These are phyloP conservation scores for Sebastolobus altivelis DNA, from an alignment of 2,797 vertebrate species.

Conservation along the genomic window DNA sequence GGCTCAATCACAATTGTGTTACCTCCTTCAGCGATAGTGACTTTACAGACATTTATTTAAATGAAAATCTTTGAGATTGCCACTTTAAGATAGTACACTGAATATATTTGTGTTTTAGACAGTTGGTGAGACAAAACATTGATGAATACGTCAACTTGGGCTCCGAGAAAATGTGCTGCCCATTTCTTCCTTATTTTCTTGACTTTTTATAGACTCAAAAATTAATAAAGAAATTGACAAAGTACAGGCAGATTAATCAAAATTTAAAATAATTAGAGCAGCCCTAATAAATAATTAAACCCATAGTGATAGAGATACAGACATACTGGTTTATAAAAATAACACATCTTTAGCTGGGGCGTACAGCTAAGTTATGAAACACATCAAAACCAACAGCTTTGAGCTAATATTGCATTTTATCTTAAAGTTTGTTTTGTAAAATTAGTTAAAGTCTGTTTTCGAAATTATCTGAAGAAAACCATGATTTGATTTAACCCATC, in stretches of 20 bases:
- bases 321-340: constrained; percentile 68
- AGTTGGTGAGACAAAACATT: not conserved
- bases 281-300: not conserved
- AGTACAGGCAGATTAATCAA: not conserved
- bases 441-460: not conserved
- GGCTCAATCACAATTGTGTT: no score
- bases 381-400: constrained; percentile 21
- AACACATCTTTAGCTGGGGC: constrained; percentile 62
- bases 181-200: not conserved
- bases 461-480: constrained; percentile 4
- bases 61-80: no score
- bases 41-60: no score
- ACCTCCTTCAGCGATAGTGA: no score
- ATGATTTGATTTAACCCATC: not conserved
- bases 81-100: not conserved
- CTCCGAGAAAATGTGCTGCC: not conserved
- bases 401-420: constrained; percentile 3
- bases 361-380: constrained; percentile 7
- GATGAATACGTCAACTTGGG: not conserved
- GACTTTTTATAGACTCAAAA: not conserved
- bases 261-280: not conserved
- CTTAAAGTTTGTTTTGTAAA: no score
- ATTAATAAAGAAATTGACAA: not conserved
- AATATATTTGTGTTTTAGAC: not conserved
- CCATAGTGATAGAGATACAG: not conserved